A percentile compares a stretch with the other conserved stretches of the same genome.
Conservation (phyloP, 2,113 vertebrate species). For the Labrus mixtus region DNA sequence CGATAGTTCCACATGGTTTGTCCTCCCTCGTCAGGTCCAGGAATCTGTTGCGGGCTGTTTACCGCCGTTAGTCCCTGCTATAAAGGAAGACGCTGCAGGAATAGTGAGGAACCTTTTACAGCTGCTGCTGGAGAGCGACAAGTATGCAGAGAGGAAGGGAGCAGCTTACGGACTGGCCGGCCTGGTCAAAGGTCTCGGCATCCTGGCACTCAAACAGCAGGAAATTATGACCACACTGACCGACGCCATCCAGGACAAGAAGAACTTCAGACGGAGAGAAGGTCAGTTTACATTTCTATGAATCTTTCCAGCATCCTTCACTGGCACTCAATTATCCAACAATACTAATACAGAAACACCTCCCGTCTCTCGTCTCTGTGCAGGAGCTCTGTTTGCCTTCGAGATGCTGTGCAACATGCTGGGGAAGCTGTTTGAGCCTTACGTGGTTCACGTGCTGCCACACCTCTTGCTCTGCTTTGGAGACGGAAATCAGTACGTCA, state of each 20-base stretch:
- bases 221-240: conserved; percentile 97
- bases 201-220: conserved; percentile 97
- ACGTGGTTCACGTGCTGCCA: conserved; percentile 96
- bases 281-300: conserved; percentile 78
- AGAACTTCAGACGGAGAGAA: conserved; percentile 95
- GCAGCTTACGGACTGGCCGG: conserved; percentile 96
- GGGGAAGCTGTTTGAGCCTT: conserved; percentile 97
- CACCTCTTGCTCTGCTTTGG: conserved; percentile 97
- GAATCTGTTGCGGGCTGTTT: conserved; percentile 96
- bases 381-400: conserved; percentile 96
- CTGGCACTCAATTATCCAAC: neutral
- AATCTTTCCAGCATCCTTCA: too few species aligned
- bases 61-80: conserved; percentile 95
- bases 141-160: conserved; percentile 95
- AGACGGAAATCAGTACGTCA: conserved; percentile 97
- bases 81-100: conserved; percentile 95
- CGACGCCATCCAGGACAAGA: conserved; percentile 98
- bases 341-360: neutral
- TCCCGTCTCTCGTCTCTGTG: conserved; percentile 18
- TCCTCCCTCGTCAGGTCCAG: conserved; percentile 88
- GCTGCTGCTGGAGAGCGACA: conserved; percentile 96
- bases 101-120: conserved; percentile 96
- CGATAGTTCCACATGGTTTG: neutral
- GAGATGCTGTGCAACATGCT: conserved; percentile 99
- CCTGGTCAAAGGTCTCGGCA: conserved; percentile 96